Base-by-base conservation (phyloP, 1,140 invertebrate species). In the Adoxophyes honmai region DNA sequence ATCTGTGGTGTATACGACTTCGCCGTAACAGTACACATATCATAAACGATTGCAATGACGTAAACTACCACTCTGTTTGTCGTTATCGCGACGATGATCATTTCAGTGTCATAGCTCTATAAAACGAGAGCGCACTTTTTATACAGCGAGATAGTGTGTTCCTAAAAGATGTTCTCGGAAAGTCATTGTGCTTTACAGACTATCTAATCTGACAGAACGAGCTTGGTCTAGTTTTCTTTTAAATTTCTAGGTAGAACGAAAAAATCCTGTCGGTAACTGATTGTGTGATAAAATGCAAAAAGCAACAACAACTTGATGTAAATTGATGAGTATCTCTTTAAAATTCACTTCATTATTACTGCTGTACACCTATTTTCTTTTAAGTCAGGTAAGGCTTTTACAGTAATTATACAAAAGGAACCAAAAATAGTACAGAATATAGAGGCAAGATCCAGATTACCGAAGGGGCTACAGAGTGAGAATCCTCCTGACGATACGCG, bases 21-120 rank as follows among this genome's bases (percentile, higher is more conserved):
- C 33, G 51, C n/a, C 34, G 33, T 52, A 52, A 52, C 51, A 35
- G 51, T 52, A 52, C 15, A 34, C 34, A 28, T 48, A 33, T 33
- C 42, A 48, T 48, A 52, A 52, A 52, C 28, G 28, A 34, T 11
- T 16, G 11, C 33, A 15, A 35, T 34, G 51, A 52, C 33, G 51
- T 52, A 52, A 52, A 52, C 51, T 34, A 34, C 28, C 34, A 52
- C 34, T 52, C 34, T 35, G 33, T 15, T 15, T 11, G 1, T 14
- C 34, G 34, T 35, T 52, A 52, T 52, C 51, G 51, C 11, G 10
- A 21, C 13, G 51, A 52, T 52, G 11, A 34, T 35, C 34, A 28
- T 6, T 16, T 1, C 42, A 18, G 42, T 28, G 42, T 48, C 21
- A 48, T 7, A 28, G 42, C 42, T 33, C 10, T 21, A 48, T 48